Conservation (phyloP, 2,888 invertebrate species). For the Archips crataeganus region DNA sequence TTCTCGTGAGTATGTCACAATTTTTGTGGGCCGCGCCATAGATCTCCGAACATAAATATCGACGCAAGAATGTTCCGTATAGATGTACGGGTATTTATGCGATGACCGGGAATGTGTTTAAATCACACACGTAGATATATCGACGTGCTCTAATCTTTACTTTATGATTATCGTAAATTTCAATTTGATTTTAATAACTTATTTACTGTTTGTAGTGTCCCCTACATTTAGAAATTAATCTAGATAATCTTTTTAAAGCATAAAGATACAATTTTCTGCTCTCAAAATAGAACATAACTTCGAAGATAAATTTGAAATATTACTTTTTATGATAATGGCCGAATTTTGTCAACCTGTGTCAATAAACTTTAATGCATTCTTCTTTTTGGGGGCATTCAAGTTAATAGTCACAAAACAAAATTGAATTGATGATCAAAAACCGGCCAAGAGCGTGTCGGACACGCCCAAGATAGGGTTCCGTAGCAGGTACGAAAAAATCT, state of each 20-base stretch:
- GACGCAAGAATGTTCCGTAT: slow-evolving; percentile 67
- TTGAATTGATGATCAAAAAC: background rate
- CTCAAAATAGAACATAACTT: slow-evolving; percentile 58
- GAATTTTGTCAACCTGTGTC: slow-evolving; percentile 17
- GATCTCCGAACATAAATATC: slow-evolving; percentile 70
- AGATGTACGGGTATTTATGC: slow-evolving; percentile 69
- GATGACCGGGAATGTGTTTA: slow-evolving; percentile 69
- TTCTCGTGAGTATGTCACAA: slow-evolving; percentile 76
- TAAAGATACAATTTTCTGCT: slow-evolving; percentile 56
- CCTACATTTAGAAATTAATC: slow-evolving; percentile 67
- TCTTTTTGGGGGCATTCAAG: slow-evolving; percentile 23
- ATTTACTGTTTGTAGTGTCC: slow-evolving; percentile 68
- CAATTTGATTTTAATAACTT: slow-evolving; percentile 82
- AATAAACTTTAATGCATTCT: slow-evolving; percentile 23
- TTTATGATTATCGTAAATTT: slow-evolving; percentile 82
- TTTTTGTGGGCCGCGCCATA: slow-evolving; percentile 72
- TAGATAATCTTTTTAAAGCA: slow-evolving; percentile 64
- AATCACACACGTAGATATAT: slow-evolving; percentile 67
- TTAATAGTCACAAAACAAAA: background rate
- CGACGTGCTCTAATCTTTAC: slow-evolving; percentile 74
- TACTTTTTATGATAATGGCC: slow-evolving; percentile 22
- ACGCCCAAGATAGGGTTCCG: too few species aligned
- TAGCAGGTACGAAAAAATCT: too few species aligned
- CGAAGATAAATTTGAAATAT: slow-evolving; percentile 44
- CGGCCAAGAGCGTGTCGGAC: too few species aligned